Evolutionary conservation across 1,140 invertebrate species (phyloP), one percentile per base, ranked within the genome.

Genomic region (Dendroctonus ponderosae): DNA sequence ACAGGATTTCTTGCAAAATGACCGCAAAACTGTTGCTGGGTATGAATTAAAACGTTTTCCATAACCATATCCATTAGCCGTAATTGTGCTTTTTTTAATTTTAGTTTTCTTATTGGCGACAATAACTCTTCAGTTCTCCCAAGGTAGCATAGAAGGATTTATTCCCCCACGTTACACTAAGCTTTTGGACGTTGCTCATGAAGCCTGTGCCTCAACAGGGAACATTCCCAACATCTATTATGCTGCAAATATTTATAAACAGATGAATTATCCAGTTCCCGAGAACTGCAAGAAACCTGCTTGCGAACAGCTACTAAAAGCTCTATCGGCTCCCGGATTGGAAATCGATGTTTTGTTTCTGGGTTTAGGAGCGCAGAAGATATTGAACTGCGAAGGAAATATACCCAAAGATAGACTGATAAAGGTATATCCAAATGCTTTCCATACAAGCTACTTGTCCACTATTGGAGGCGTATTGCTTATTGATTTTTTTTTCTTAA

Each of bases 341-440:
- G 62, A 62, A 14, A 41, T 71, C 38, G 75, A 76, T 51, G 61
- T 43, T 7, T 65, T 58, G 40, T 78, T 75, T 57, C 61, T 76
- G 64, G 73, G 70, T 15, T 61, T 75, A 42, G 66, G 61, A 50
- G 67, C 75, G 40, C 72, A 72, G 70, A 60, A 49, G 5, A 26
- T 71, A 42, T 65, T 78, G 26, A 67, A 66, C 44, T 79, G 77
- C 67, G 46, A 50, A 50, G 71, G 70, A 66, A 75, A 76, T 51
- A 60, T 79, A 42, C 66, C 74, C 48, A 71, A 57, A 42, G 70
- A 76, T 60, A 67, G 41, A n/a, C 66, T 67, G 40, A 41, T 74
- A 44, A 75, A 73, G 69, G 26, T 26, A 26, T 26, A 26, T 26
- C 26, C 26, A 26, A 26, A 26, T 26, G 26, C 26, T 26, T 26